Percentiles rank a stretch among this genome's conserved stretches.
These are phyloP conservation scores for Hemibagrus guttatus DNA, from an alignment of 2,797 vertebrate genomes.

Conservation along the genomic window DNA sequence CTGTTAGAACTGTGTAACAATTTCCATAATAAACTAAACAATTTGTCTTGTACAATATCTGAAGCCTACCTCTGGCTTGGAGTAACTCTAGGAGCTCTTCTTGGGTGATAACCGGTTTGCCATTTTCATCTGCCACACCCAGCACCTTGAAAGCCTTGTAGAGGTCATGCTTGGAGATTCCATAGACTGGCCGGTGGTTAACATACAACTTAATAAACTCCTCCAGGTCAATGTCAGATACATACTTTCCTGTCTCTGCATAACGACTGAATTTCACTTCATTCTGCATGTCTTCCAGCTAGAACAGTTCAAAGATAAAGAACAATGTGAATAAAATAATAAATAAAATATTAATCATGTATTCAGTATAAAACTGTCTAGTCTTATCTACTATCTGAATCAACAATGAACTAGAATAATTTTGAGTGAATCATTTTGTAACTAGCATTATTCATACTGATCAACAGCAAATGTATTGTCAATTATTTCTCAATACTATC, in stretches of 20 bases:
- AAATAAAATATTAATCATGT: neutral
- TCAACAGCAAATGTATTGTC: neutral
- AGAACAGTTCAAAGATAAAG: conserved; percentile 21
- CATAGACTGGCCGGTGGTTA: conserved; percentile 87
- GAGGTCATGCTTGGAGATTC: conserved; percentile 74
- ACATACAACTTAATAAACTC: conserved; percentile 91
- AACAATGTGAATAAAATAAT: neutral
- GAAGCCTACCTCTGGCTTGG: conserved; percentile 78
- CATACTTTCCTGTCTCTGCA: conserved; percentile 81
- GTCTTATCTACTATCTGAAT: neutral
- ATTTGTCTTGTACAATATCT: neutral
- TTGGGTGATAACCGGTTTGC: conserved; percentile 72
- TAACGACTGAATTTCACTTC: conserved; percentile 90
- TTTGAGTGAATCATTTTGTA: neutral
- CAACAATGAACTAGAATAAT: neutral
- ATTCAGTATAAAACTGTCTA: neutral
- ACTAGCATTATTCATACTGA: neutral
- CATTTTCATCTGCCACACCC: conserved; percentile 66
- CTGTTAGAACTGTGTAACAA: neutral
- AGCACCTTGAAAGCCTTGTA: conserved; percentile 76
- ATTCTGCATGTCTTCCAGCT: conserved; percentile 91
- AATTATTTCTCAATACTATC: no score
- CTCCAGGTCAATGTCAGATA: conserved; percentile 80
- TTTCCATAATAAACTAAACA: neutral
- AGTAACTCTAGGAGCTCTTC: conserved; percentile 80